Conservation (phyloP, 2,888 invertebrate species). For the Pandemis cinnamomeana region DNA sequence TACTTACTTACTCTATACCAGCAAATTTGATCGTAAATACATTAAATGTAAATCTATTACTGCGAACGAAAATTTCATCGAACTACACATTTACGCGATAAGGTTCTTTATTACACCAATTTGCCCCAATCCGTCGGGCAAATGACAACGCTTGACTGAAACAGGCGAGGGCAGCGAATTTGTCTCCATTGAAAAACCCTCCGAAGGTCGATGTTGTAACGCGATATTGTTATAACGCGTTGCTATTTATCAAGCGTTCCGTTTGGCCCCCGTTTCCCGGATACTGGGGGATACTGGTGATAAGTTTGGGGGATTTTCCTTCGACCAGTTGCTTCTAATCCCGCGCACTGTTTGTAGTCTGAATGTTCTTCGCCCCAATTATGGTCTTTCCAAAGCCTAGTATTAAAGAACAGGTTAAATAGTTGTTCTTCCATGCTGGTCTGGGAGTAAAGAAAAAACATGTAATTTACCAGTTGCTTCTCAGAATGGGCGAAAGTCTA, state of each 20-base stretch:
- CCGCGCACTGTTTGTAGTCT: no score
- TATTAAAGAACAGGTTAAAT: no score
- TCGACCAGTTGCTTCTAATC: no score
- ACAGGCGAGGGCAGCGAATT: slow-evolving; percentile 55
- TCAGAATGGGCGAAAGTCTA: no score
- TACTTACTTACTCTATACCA: no score
- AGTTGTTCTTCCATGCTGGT: no score
- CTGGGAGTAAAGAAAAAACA: no score
- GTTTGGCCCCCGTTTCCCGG: slow-evolving; percentile 54
- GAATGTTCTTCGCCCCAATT: no score
- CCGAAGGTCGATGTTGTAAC: slow-evolving; percentile 66
- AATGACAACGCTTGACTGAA: slow-evolving; percentile 34
- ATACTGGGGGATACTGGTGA: slow-evolving; percentile 48
- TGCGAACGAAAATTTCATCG: background rate
- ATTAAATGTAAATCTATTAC: no score
- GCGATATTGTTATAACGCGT: slow-evolving; percentile 65
- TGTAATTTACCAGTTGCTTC: no score
- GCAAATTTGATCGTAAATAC: no score
- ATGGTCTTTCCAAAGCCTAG: no score
- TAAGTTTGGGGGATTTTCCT: slow-evolving; percentile 43
- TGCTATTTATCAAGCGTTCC: slow-evolving; percentile 66
- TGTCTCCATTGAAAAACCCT: slow-evolving; percentile 58
- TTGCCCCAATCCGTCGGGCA: slow-evolving; percentile 18
- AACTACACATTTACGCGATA: background rate
- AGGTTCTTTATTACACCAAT: slow-evolving; percentile 25